Conservation (phyloP, 2,797 vertebrate genomes). For the Scomberomorus guttatus region DNA sequence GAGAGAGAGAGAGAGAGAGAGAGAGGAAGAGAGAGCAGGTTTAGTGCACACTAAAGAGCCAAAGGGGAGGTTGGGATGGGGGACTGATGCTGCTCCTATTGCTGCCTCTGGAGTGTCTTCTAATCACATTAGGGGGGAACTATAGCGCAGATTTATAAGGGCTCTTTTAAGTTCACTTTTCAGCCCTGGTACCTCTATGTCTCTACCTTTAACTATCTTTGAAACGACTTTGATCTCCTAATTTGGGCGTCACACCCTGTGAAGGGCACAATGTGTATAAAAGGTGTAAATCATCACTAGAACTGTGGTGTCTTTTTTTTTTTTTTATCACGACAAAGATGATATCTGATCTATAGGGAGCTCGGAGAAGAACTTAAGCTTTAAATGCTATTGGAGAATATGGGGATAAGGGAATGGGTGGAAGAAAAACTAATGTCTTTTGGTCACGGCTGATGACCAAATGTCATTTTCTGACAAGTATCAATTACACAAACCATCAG, state of each 20-base stretch:
- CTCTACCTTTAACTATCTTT: conserved; percentile 78
- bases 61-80: conserved; percentile 73
- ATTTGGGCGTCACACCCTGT: conserved; percentile 76
- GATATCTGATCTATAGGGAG: conserved; percentile 48
- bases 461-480: conserved; percentile 50
- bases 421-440: conserved; percentile 40
- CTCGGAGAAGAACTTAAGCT: conserved; percentile 29
- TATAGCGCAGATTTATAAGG: conserved; percentile 82
- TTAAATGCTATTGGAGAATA: conserved; percentile 16
- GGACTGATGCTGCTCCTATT: conserved; percentile 66
- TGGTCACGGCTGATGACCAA: conserved; percentile 36
- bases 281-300: conserved; percentile 75
- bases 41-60: conserved; percentile 73
- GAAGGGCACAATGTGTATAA: conserved; percentile 71
- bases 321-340: conserved; percentile 30
- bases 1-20: conserved; percentile 34
- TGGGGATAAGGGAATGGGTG: conserved; percentile 32
- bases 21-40: conserved; percentile 26
- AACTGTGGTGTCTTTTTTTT: conserved; percentile 56
- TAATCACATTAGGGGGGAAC: conserved; percentile 81
- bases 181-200: conserved; percentile 63
- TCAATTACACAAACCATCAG: conserved; percentile 34
- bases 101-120: conserved; percentile 73
- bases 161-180: conserved; percentile 80
- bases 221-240: conserved; percentile 79